Conservation (phyloP, 2,797 vertebrate genomes). For the Acrossocheilus fasciatus region DNA sequence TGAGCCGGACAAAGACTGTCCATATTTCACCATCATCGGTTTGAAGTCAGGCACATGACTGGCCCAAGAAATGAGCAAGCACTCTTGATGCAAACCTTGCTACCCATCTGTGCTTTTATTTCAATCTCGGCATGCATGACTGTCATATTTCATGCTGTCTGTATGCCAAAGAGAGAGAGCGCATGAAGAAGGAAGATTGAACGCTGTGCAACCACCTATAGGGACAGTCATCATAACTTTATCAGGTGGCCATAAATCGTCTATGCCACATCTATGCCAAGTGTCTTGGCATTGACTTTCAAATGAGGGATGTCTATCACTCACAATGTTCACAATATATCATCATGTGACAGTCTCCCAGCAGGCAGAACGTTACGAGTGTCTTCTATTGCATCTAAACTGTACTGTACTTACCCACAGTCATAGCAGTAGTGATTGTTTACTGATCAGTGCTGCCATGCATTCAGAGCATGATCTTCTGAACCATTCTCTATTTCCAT, state of each 20-base stretch:
- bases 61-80: constrained; percentile 22
- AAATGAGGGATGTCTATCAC: constrained; percentile 76
- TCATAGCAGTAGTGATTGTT: constrained; percentile 55
- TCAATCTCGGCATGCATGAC: constrained; percentile 46
- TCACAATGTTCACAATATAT: constrained; percentile 73
- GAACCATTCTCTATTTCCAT: not conserved
- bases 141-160: constrained; percentile 39
- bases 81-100: constrained; percentile 23
- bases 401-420: not conserved
- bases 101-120: constrained; percentile 39
- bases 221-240: constrained; percentile 72
- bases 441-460: not conserved
- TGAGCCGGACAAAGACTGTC: not conserved
- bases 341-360: constrained; percentile 70
- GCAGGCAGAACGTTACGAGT: constrained; percentile 27
- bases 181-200: constrained; percentile 15
- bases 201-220: constrained; percentile 58
- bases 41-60: constrained; percentile 29
- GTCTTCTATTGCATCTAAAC: constrained; percentile 16
- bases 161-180: constrained; percentile 5
- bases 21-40: constrained; percentile 22
- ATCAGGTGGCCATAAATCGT: constrained; percentile 69
- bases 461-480: constrained; percentile 13
- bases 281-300: constrained; percentile 76
- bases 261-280: constrained; percentile 65